Evolutionary conservation across 2,888 invertebrate genomes (phyloP), one percentile per base, ranked within the genome.

Genomic region (Ophion ventricosus): DNA sequence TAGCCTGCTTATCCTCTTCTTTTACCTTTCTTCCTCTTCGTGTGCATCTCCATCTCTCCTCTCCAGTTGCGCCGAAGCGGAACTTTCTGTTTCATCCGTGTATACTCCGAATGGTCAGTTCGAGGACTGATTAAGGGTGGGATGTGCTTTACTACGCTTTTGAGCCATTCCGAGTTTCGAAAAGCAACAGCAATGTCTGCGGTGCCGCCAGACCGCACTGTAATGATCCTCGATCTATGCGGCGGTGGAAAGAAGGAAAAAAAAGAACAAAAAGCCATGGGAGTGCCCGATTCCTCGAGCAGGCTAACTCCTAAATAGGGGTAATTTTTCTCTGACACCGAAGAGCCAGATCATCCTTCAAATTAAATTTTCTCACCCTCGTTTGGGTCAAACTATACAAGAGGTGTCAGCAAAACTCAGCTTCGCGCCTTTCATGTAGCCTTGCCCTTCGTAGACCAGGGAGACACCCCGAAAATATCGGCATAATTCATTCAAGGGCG

Each of bases 281-380:
- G 84, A 76, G 72, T 81, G 81, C 63, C 78, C 67, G 64, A 23
- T 69, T 69, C 54, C 4, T 25, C 11, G 69, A 69, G 69, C 54
- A 26, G 69, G 4, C 17, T 17, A 76, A 84, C 79, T 75, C 72
- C 56, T 72, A 84, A 84, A 80, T 40, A 80, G 79, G 56, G 72
- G 61, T 56, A 63, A 84, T 84, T 84, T 82, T 82, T 84, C 82
- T 82, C 66, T 82, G 82, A 82, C 84, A 76, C 79, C 56, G 49
- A 79, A 82, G 66, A 70, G 56, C 54, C 14, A 40, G 74, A 81
- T 75, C 64, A 61, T 78, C 56, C 83, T 69, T 84, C 74, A 69
- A 82, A 82, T 83, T 82, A 76, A 49, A 73, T 82, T 82, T 84
- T 84, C 84, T 82, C 84, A 79, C 82, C 74, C 56, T 72, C 29